Conservation (phyloP, 1,140 invertebrate species). For the Macrocentrus cingulum region DNA sequence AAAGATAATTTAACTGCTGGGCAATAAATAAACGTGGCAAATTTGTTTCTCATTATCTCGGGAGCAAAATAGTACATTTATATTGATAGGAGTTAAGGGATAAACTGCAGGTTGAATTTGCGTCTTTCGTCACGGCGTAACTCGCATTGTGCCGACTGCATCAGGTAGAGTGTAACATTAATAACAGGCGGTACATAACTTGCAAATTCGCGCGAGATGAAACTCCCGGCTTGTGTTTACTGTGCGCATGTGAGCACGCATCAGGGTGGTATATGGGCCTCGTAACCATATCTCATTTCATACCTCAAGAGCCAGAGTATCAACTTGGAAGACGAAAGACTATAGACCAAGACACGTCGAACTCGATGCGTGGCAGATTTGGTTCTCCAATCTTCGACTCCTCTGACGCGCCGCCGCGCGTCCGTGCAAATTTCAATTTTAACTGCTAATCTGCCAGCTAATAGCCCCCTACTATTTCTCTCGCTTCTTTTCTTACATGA, state of each 20-base stretch:
- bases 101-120: constrained; percentile 7
- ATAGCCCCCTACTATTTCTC: constrained; percentile 40
- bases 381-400: constrained; percentile 50
- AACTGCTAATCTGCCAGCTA: constrained; percentile 60
- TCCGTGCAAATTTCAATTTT: constrained; percentile 62
- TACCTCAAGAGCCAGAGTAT: constrained; percentile 37
- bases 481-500: constrained; percentile 8
- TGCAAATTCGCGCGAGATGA: constrained; percentile 46
- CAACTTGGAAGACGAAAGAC: constrained; percentile 7
- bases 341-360: constrained; percentile 33
- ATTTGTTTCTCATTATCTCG: no score
- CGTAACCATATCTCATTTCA: constrained; percentile 56
- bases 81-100: no score
- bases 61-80: no score
- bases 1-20: no score
- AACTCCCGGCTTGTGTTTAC: not conserved
- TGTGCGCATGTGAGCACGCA: constrained; percentile 9
- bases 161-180: constrained; percentile 22
- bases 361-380: constrained; percentile 56
- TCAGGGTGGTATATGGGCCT: constrained; percentile 38
- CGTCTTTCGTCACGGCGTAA: constrained; percentile 19
- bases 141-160: not conserved
- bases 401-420: constrained; percentile 41
- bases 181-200: constrained; percentile 43
- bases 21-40: no score